Evolutionary conservation across 2,113 vertebrate genomes (phyloP).

Genomic region (Sitta europaea): DNA sequence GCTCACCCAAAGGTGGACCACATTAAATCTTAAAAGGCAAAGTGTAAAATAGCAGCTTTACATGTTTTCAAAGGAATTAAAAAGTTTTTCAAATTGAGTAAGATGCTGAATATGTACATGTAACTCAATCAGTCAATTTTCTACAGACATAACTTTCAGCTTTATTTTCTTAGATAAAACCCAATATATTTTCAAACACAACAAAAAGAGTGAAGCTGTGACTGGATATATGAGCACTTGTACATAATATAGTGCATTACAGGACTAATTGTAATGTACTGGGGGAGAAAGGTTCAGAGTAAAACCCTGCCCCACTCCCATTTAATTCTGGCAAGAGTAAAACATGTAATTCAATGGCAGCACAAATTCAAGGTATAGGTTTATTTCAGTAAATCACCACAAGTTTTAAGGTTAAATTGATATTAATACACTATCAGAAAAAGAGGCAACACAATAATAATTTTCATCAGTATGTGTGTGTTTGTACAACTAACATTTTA

Average conservation of each 20-base stretch:
- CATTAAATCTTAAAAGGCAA: neutral
- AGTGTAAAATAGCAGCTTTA: neutral
- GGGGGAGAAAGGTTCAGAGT: neutral
- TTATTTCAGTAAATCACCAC: neutral
- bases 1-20: neutral
- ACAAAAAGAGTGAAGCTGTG: neutral
- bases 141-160: neutral
- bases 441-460: neutral
- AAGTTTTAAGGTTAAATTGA: neutral
- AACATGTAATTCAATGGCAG: neutral
- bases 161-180: neutral
- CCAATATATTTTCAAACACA: neutral
- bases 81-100: neutral
- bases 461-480: neutral
- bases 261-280: neutral
- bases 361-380: neutral
- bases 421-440: neutral
- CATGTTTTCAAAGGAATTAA: neutral
- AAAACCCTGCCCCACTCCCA: accelerated
- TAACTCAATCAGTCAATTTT: neutral
- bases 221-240: neutral
- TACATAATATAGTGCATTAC: neutral
- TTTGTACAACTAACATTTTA: neutral
- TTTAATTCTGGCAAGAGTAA: neutral
- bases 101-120: neutral